A percentile compares a stretch with the other conserved stretches of the same genome.
Evolutionary conservation across 2,888 invertebrate species (phyloP).

Genomic region (Trichopria drosophilae): DNA sequence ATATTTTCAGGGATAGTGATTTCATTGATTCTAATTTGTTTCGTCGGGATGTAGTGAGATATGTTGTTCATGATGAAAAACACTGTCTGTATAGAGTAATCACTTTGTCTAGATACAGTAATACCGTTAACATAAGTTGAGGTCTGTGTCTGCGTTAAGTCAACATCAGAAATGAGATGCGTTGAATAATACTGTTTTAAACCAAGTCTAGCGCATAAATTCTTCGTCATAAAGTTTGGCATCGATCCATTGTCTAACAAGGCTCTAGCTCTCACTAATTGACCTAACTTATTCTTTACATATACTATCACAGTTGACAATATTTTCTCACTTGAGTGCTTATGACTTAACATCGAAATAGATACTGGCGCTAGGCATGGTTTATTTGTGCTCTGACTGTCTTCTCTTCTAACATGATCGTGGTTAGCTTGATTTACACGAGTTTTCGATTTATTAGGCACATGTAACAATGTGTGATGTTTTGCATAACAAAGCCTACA

Average conservation of each 20-base stretch:
- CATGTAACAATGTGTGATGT: neutral
- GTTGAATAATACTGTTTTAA: conserved; percentile 3
- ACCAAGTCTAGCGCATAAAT: conserved; percentile 3
- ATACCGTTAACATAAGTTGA: conserved; percentile 5
- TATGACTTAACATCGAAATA: too few relatives aligned
- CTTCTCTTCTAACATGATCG: too few relatives aligned
- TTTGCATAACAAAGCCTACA: neutral
- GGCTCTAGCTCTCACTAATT: too few relatives aligned
- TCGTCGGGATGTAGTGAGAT: conserved; percentile 25
- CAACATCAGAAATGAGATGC: too few relatives aligned
- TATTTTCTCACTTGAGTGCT: too few relatives aligned
- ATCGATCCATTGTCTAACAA: conserved; percentile 32
- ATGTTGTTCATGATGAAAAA: conserved; percentile 29
- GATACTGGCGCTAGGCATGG: too few relatives aligned
- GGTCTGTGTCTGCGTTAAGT: too few relatives aligned
- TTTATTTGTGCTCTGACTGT: too few relatives aligned
- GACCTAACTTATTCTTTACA: too few relatives aligned
- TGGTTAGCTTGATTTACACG: too few relatives aligned
- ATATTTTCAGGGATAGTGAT: conserved; percentile 24
- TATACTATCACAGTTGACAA: too few relatives aligned
- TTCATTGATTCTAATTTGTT: conserved; percentile 2
- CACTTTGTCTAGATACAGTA: conserved; percentile 25
- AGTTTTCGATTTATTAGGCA: too few relatives aligned
- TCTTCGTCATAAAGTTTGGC: conserved; percentile 22
- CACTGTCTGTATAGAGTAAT: conserved; percentile 20